Percentiles rank a stretch among this genome's conserved stretches.
phyloP scores from a whole-genome alignment of 2,797 vertebrate species.

The Netta rufina region DNA sequence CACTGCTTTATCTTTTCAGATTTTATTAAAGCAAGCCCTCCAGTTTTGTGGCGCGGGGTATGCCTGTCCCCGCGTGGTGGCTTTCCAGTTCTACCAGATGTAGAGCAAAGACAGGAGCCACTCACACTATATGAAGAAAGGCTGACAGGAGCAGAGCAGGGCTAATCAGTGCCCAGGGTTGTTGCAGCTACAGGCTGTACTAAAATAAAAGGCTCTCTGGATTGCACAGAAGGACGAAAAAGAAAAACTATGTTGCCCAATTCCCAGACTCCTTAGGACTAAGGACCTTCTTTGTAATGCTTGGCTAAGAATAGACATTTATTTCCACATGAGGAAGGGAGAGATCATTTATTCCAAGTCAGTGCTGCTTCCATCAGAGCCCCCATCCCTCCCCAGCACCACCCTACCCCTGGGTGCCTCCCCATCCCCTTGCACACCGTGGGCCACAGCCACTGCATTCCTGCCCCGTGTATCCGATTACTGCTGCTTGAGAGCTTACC shows the following conservation, averaged over 20 bases:
- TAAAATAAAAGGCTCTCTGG: not conserved
- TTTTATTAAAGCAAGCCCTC: conserved; percentile 32
- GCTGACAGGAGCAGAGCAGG: not conserved
- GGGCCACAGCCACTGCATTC: not conserved
- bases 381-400: not conserved
- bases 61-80: not conserved
- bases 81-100: conserved; percentile 21
- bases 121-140: not conserved
- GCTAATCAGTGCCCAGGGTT: not conserved
- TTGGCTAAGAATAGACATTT: not conserved
- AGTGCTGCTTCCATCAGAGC: not conserved
- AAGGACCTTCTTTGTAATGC: not conserved
- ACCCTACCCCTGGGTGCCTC: not conserved
- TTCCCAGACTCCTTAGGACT: not conserved
- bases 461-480: accelerated
- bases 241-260: not conserved
- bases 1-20: not conserved
- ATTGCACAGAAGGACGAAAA: accelerated
- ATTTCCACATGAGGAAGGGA: not conserved
- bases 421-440: not conserved
- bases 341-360: not conserved
- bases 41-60: not conserved
- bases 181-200: not conserved
- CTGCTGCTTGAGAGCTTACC: conserved; percentile 74
- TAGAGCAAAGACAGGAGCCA: not conserved